Base-by-base conservation (phyloP, 2,888 invertebrate genomes). In the Ypsolopha sequella region DNA sequence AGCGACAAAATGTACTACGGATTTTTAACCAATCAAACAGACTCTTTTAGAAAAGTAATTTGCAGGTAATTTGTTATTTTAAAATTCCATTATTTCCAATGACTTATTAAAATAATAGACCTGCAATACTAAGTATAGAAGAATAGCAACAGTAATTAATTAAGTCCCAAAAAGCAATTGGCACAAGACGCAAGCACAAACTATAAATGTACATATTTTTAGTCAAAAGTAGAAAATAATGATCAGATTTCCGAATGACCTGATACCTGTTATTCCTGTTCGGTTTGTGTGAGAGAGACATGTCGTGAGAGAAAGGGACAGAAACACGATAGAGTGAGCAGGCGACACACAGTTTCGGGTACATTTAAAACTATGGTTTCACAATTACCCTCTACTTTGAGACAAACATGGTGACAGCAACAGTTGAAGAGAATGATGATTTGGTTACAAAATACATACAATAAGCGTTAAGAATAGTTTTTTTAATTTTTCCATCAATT, bases 241-340 rank as follows among this genome's bases (percentile, higher is more conserved):
- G 70, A 70, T 65, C 64, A 66, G 62, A 24, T 61, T 64, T 60
- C 70, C 73, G 68, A 73, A 74, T 80, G 77, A 80, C 36, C 47
- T 47, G 50, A 39, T 86, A 86, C 86, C 86, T 86, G 86, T 85
- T 77, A 86, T 86, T 81, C 86, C 86, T 86, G 84, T 67, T 72
- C 72, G 69, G 72, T 76, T 74, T 77, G 72, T 79, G 81, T 82
- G 81, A 78, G 80, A 80, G 77, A 84, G 82, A 81, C 81, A 80
- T 81, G 82, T 82, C 59, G 79, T 80, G 82, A 80, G 66, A 81
- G 71, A 82, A 68, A 80, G 78, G 81, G 82, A 85, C 70, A 86
- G 84, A 86, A 84, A 86, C 81, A 86, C 77, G 48, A 45, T 36
- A 55, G 53, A 55, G 55, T 55, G 52, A 84, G 75, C 82, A 68